Conservation (phyloP, 1,140 invertebrate genomes). For the Ridgeia piscesae region DNA sequence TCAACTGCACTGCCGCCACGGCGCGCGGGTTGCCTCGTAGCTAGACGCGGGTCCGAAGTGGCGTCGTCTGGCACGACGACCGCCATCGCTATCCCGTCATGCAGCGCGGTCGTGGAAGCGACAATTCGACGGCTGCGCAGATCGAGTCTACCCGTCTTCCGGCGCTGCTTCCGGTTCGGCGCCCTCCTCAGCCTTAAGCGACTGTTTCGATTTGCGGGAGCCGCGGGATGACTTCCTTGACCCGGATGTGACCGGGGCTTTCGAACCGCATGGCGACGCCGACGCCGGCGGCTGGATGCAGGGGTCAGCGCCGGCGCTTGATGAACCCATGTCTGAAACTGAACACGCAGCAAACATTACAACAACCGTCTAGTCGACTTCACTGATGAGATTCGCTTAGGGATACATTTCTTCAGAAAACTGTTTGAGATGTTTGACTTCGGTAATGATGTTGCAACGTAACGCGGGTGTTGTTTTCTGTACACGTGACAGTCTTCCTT, state of each 20-base stretch:
- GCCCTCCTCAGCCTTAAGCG: neutral
- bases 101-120: neutral
- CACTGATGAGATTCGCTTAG: too few relatives aligned
- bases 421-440: too few relatives aligned
- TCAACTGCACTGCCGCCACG: neutral
- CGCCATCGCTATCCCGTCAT: slow-evolving; percentile 3
- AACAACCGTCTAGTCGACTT: neutral
- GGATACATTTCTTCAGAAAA: too few relatives aligned
- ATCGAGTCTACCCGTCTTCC: neutral
- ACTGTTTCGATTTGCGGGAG: neutral
- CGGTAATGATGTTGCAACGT: too few relatives aligned
- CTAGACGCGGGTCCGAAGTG: neutral
- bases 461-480: too few relatives aligned
- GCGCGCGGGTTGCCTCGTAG: neutral
- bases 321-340: neutral
- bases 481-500: too few relatives aligned
- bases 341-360: neutral
- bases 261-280: neutral
- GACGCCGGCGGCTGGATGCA: neutral
- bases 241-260: neutral
- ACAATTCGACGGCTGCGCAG: neutral
- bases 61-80: neutral
- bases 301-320: neutral
- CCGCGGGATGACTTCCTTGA: neutral
- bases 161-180: too few relatives aligned